Base-by-base conservation (phyloP, 2,113 vertebrate species). In the Helogale parvula region DNA sequence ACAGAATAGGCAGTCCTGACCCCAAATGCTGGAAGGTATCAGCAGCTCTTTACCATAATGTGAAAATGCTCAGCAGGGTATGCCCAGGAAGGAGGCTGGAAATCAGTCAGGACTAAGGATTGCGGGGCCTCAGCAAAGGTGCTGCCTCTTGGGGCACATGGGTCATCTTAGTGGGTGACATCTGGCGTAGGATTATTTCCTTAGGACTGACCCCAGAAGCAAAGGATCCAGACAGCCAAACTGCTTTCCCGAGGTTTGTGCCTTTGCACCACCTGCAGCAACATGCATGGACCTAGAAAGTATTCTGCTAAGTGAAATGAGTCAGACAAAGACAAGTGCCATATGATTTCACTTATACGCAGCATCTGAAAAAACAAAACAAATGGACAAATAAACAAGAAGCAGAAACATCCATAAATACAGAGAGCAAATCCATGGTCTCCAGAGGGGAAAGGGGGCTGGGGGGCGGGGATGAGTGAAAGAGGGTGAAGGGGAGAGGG, bases 21-120 rank as follows among this genome's bases (percentile, higher is more conserved):
- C 50, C 27, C 31, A 25, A 5, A 15, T 29, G 29, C 60, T 52
- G 66, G 38, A 2, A 77, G 84, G 60, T 4, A 5, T 47, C 27
- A 15, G 66, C 13, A 15, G 27, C 38, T 74, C 52, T 9, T 60
- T n/a, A 27, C 41, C 10, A 41, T 3, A 1, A 19, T 0, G 11
- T 2, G 14, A 29, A 12, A 5, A 71, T 6, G 5, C 71, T 7
- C 12, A 13, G 10, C 2, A 1, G 1, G 11, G 5, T 25, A 0
- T 14, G 25, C 41, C 9, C 9, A 3, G 50, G 13, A 47, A 15
- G 31, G 15, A 21, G 54, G 8, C 57, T 8, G 25, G n/a, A 3
- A 76, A 63, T 9, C 33, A 65, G 23, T 7, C 21, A 33, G 19
- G 23, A 23, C 5, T 12, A 27, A 45, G 77, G 68, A 9, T 4